Evolutionary conservation across 2,797 vertebrate species (phyloP).

Genomic region (Rhadinocentrus ornatus): DNA sequence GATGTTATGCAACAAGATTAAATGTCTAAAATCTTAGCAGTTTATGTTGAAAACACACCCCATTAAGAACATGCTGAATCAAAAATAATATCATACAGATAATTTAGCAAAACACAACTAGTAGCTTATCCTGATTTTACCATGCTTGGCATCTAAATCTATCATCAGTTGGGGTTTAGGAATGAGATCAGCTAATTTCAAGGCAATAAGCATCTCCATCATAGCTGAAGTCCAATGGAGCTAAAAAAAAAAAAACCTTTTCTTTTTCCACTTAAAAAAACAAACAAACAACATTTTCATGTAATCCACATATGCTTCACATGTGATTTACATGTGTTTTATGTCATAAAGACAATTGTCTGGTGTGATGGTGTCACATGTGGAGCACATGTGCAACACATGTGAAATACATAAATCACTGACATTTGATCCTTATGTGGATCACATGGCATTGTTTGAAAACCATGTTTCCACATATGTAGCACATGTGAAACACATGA

Average conservation of each 20-base stretch:
- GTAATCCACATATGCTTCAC: too few species aligned
- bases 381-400: too few species aligned
- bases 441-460: too few species aligned
- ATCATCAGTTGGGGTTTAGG: neutral
- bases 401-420: too few species aligned
- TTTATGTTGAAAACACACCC: neutral
- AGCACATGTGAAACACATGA: too few species aligned
- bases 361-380: too few species aligned
- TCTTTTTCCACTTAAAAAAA: too few species aligned
- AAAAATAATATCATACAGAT: neutral
- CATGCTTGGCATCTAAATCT: neutral
- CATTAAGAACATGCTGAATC: neutral
- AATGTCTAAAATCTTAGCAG: neutral
- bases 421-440: too few species aligned
- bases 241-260: neutral
- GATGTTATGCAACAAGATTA: slow-evolving; percentile 9
- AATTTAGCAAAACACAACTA: neutral
- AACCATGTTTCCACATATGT: too few species aligned
- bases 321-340: too few species aligned
- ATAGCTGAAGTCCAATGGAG: neutral
- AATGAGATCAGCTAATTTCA: neutral
- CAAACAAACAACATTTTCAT: too few species aligned
- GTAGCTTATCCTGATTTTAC: neutral
- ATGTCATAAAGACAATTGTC: too few species aligned
- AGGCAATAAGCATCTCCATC: neutral